Conservation (phyloP, 2,888 invertebrate species). For the Hyles lineata region DNA sequence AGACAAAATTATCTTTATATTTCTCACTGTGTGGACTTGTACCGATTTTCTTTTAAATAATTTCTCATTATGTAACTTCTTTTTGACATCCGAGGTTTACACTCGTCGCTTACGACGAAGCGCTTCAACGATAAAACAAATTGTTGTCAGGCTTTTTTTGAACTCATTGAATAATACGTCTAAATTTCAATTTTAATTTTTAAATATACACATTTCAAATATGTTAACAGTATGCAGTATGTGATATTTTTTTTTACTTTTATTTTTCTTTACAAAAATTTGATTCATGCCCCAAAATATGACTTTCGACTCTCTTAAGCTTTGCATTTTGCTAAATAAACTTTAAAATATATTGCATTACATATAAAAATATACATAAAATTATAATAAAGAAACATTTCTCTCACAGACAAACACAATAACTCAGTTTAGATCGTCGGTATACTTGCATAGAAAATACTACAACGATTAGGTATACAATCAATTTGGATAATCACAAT, state of each 20-base stretch:
- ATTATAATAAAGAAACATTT: background rate
- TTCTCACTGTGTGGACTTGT: no score
- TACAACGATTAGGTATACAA: background rate
- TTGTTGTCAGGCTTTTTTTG: background rate
- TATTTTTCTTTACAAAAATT: constrained; percentile 3
- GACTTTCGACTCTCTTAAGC: background rate
- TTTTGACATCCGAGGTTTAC: background rate
- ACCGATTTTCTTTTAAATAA: no score
- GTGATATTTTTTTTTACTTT: background rate
- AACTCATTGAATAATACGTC: background rate
- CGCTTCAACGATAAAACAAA: background rate
- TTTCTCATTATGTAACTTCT: no score
- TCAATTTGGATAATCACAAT: background rate
- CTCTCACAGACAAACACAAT: no score
- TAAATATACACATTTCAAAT: constrained; percentile 6
- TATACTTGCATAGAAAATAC: background rate
- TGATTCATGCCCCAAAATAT: constrained; percentile 6
- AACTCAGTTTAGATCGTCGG: background rate
- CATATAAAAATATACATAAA: background rate
- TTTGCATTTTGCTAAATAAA: background rate
- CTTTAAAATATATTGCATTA: background rate
- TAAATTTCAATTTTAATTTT: background rate
- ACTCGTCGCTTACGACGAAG: background rate
- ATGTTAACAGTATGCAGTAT: background rate
- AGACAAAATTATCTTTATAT: no score